phyloP scores from a whole-genome alignment of 2,797 vertebrate species.

The Alouatta caraya region DNA sequence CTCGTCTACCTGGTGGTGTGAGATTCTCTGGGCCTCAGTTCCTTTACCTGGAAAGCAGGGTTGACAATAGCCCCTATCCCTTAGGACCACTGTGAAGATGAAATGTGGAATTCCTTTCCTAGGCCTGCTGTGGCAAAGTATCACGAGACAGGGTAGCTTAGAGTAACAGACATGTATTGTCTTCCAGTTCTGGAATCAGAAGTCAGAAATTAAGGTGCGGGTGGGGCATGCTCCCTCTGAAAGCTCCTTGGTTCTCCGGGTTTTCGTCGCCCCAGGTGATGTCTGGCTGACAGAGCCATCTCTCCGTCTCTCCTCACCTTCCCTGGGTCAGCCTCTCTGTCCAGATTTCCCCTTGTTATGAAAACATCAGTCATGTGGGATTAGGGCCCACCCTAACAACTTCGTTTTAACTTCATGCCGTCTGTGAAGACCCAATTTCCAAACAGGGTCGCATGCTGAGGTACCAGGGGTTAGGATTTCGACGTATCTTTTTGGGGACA shows the following conservation, averaged over 20 bases:
- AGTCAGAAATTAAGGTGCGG: background rate
- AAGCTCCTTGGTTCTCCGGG: no score
- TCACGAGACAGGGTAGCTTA: no score
- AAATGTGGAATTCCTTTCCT: background rate
- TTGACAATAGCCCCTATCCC: accelerated
- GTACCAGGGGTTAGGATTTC: background rate
- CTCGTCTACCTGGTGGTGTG: no score
- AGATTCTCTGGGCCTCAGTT: background rate
- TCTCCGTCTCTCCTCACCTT: background rate
- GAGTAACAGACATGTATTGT: no score
- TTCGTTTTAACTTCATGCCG: background rate
- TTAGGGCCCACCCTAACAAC: background rate
- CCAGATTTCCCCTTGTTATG: background rate
- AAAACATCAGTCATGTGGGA: background rate
- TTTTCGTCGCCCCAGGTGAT: background rate
- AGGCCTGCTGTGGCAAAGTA: background rate
- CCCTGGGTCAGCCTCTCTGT: background rate
- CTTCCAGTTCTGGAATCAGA: background rate
- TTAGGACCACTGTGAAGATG: background rate
- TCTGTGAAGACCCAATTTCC: background rate
- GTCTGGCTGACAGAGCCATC: accelerated
- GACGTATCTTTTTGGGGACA: background rate
- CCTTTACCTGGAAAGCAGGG: background rate
- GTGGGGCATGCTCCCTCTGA: background rate
- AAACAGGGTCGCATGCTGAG: background rate